Evolutionary conservation across 2,113 vertebrate genomes (phyloP), one percentile per base, ranked within the genome.

Genomic region (Pelusios castaneus): DNA sequence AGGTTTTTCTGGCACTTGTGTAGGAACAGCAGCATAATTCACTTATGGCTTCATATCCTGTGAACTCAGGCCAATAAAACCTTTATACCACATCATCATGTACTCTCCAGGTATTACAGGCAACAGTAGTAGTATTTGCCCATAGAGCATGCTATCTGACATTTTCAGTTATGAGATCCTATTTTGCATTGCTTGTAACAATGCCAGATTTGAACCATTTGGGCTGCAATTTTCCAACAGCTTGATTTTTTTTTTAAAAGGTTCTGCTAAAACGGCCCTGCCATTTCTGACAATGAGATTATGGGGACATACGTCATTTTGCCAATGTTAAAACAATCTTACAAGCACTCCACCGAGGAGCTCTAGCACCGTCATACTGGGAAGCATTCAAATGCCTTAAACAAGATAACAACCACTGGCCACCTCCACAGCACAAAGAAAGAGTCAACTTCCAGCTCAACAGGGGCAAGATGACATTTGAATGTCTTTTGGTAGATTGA

Each of bases 11-110:
- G 90, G 41, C 67, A 51, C 54, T 89, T 89, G 31, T 87, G 93
- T 92, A 95, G 84, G n/a, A 88, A 92, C 2, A 22, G 51, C 87
- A 93, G 51, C 84, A 95, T 84, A 95, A 96, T 94, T 95, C 89
- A 93, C 83, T 0, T 0, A 85, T 67, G 82, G 24, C 43, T 96
- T 90, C 75, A 45, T 19, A 67, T 89, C 86, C 27, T 56, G 34
- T 90, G 51, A 95, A 60, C 60, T 47, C 1, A 1, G 38, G 81
- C 70, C 91, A 88, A 47, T 67, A 91, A 91, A 93, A 87, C n/a
- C 54, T 77, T 41, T 82, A 24, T 3, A 70, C 14, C n/a, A 10
- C 11, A 38, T 24, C n/a, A 3, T 5, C 55, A 45, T 38, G 76
- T 70, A 81, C 89, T 79, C 93, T 78, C 67, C 91, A 80, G 38